Base-by-base conservation (phyloP, 2,113 vertebrate genomes). In the Archilochus colubris region DNA sequence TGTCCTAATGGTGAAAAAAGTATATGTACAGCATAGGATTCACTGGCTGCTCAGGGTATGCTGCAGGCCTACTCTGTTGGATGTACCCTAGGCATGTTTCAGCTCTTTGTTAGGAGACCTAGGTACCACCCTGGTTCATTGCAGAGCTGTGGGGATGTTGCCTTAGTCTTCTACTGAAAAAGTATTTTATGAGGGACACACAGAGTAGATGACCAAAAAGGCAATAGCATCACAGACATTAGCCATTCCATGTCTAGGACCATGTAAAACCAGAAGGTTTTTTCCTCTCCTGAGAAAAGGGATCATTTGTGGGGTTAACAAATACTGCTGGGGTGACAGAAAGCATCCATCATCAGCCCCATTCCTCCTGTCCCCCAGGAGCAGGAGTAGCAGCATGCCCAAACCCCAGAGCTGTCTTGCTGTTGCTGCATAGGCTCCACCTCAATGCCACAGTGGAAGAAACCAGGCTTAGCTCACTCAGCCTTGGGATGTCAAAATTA, bases 401-500 rank as follows among this genome's bases (percentile, higher is more conserved):
- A 61, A 61, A 57, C 4, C 46, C 61, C 59, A 53, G 43, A 81
- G 20, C 28, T 74, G 12, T 28, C 51, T 51, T 36, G 8, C 10
- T 40, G 3, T 24, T 38, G 7, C 46, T 28, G 33, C 61, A 86
- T 28, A 77, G 25, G 43, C 28, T 93, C 63, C 48, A 67, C 21
- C 63, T 67, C n/a, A 83, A 33, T 86, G 66, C 46, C 67, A 58
- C 13, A 16, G 33, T 8, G 10, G 53, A 77, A 81, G 90, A 90
- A 93, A 69, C 4, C 30, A 86, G 36, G 64, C 46, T 69, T 20
- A 0, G 3, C 36, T 79, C 2, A 0, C 43, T 90, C 76, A 86
- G 51, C 82, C 57, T 88, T 83, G 59, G 73, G 68, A 93, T 78
- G 73, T 88, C 76, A 94, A 88, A 89, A 90, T 88, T 80, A 86